Evolutionary conservation across 1,140 invertebrate genomes (phyloP).

Genomic region (Drosophila repleta): DNA sequence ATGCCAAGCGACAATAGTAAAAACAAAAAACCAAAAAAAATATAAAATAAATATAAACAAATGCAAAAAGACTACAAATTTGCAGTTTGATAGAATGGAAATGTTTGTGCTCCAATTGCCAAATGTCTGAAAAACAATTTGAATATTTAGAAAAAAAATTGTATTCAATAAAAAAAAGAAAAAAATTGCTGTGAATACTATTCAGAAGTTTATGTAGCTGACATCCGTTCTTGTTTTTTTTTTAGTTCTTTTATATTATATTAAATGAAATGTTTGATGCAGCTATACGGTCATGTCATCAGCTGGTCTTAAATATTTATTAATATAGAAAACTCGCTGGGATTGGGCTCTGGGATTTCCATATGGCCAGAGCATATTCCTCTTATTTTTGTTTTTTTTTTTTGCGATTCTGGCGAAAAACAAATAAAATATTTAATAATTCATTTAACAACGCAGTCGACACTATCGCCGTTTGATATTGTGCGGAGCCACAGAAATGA

Average conservation of each 20-base stretch:
- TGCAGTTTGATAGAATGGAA: constrained; percentile 35
- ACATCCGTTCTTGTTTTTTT: constrained; percentile 5
- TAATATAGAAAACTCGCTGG: constrained; percentile 16
- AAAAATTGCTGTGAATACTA: not conserved
- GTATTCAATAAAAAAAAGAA: not conserved
- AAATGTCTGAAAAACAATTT: constrained; percentile 20
- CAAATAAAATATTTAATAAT: constrained; percentile 25
- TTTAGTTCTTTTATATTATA: not conserved
- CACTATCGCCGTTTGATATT: constrained; percentile 21
- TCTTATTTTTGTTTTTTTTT: no score
- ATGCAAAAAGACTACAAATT: constrained; percentile 6
- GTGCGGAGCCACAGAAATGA: not conserved
- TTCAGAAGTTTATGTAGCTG: constrained; percentile 1
- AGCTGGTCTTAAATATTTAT: constrained; percentile 29
- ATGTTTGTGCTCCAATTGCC: constrained; percentile 49
- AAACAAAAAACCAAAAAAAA: constrained; percentile 33
- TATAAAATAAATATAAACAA: constrained; percentile 26
- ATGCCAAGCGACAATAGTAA: constrained; percentile 56
- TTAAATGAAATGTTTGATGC: constrained; percentile 8
- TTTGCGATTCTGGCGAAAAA: constrained; percentile 7
- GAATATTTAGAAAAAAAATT: constrained; percentile 35
- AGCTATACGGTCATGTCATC: constrained; percentile 10
- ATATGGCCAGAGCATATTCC: constrained; percentile 10
- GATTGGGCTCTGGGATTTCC: constrained; percentile 26
- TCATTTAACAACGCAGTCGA: constrained; percentile 29